A percentile compares a stretch with the other conserved stretches of the same genome.
These are phyloP conservation scores for Hylaeus anthracinus DNA, from an alignment of 1,140 invertebrate genomes.

Conservation along the genomic window DNA sequence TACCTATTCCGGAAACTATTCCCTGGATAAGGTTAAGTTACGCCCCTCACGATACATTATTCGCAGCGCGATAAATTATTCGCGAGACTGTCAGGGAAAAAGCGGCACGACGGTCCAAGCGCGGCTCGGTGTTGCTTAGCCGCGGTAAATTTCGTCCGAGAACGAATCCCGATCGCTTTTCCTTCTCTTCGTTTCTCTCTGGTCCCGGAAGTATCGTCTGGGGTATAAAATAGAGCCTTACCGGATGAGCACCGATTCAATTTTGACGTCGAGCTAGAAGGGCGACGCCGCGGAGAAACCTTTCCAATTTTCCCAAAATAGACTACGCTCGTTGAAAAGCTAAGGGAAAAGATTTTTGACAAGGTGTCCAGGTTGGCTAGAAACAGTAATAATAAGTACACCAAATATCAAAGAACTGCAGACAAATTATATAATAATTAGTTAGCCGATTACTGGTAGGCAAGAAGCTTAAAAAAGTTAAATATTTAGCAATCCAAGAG, in stretches of 20 bases:
- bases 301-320: slow-evolving; percentile 26
- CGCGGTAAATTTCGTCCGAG: slow-evolving; percentile 27
- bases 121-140: background rate
- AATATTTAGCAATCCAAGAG: no score
- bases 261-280: background rate
- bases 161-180: background rate
- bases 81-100: slow-evolving; percentile 15
- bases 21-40: slow-evolving; percentile 17
- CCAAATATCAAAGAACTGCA: no score
- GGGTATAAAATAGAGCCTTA: slow-evolving; percentile 2
- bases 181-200: no score
- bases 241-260: slow-evolving; percentile 9
- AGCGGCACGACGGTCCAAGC: background rate
- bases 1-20: slow-evolving; percentile 21
- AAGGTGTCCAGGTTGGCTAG: no score
- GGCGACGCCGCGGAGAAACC: background rate
- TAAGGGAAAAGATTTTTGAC: background rate
- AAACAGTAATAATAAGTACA: no score
- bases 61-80: slow-evolving; percentile 32
- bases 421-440: no score
- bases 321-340: background rate
- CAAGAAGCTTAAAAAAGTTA: no score
- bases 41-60: slow-evolving; percentile 21
- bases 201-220: background rate
- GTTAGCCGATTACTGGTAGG: no score